These are phyloP conservation scores for Corvus hawaiiensis DNA, from an alignment of 2,113 vertebrate genomes.

Conservation along the genomic window DNA sequence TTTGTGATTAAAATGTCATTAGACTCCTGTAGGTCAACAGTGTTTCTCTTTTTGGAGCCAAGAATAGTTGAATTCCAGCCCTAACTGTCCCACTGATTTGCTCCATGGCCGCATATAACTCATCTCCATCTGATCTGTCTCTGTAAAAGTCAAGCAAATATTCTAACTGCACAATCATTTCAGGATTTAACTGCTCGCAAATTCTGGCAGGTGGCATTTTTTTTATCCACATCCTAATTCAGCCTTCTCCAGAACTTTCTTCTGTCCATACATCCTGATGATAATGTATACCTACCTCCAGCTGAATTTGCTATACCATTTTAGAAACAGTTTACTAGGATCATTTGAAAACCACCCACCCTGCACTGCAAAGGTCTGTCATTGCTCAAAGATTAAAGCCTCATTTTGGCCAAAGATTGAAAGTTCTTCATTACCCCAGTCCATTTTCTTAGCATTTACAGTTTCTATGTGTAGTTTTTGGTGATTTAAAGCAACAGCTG, in stretches of 20 bases:
- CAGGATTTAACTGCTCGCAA: neutral
- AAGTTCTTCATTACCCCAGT: neutral
- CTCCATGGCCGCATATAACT: neutral
- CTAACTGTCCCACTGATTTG: neutral
- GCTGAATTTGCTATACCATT: neutral
- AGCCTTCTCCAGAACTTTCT: neutral
- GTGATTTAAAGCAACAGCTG: neutral
- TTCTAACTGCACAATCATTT: neutral
- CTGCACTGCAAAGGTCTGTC: neutral
- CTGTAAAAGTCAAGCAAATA: neutral
- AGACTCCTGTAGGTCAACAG: slow-evolving; percentile 11
- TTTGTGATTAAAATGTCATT: slow-evolving; percentile 30
- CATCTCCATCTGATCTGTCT: neutral
- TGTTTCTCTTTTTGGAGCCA: neutral
- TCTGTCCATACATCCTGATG: neutral
- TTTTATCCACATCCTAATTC: neutral
- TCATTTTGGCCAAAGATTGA: neutral
- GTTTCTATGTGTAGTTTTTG: neutral
- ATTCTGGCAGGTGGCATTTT: neutral
- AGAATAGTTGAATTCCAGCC: neutral
- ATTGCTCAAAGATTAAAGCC: neutral
- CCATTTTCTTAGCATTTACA: neutral
- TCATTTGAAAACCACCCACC: neutral
- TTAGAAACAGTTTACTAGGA: neutral
- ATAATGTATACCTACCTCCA: neutral